phyloP scores from a whole-genome alignment of 2,113 vertebrate genomes.

The Ia io region DNA sequence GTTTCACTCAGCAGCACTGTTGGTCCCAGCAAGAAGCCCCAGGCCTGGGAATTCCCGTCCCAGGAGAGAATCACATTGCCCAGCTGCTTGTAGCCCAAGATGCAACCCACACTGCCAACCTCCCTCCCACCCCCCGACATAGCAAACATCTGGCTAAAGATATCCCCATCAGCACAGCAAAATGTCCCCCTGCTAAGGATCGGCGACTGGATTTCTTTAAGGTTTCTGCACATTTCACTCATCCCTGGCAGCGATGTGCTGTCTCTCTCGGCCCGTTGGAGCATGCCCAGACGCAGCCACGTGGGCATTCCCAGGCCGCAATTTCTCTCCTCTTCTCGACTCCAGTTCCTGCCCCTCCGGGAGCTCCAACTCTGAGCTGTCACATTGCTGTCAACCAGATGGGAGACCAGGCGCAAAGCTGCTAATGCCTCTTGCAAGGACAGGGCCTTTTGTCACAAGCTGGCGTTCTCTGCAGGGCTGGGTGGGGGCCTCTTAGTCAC shows the following conservation, averaged over 20 bases:
- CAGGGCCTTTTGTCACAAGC: not conserved
- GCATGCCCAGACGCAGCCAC: not conserved
- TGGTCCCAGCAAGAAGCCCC: not conserved
- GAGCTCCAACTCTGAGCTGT: not conserved
- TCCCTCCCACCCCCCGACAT: slow-evolving; percentile 30
- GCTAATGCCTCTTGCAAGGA: not conserved
- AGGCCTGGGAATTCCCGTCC: not conserved
- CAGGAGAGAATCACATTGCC: not conserved
- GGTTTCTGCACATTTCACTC: not conserved
- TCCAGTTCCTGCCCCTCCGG: not conserved
- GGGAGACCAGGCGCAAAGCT: slow-evolving; percentile 59
- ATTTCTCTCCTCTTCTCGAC: not conserved
- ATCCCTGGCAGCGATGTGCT: not conserved
- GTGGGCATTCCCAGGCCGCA: not conserved
- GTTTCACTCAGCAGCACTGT: not conserved
- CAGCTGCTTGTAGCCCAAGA: slow-evolving; percentile 33
- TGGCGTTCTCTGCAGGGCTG: not conserved
- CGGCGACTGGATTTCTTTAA: not conserved
- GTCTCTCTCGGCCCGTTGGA: not conserved
- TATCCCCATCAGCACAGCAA: not conserved
- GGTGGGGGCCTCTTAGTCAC: not conserved
- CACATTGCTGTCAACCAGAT: slow-evolving; percentile 41
- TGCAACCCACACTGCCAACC: not conserved
- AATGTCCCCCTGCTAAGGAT: not conserved
- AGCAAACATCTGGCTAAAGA: slow-evolving; percentile 20